Percentiles rank a stretch among this genome's conserved stretches.
Evolutionary conservation across 2,888 invertebrate species (phyloP).

Genomic region (Endotricha flammealis): DNA sequence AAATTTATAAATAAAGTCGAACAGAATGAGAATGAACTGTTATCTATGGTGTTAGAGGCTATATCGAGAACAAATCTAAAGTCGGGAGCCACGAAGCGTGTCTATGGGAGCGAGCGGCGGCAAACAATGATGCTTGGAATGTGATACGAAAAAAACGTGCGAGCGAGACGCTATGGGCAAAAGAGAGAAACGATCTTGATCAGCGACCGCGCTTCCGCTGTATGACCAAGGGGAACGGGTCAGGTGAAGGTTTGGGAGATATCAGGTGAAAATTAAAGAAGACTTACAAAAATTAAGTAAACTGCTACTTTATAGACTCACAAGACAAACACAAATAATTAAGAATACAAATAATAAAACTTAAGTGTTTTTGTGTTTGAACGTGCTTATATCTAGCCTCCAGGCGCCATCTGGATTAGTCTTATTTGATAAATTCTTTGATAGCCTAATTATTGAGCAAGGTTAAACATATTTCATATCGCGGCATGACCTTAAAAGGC

Average conservation of each 20-base stretch:
- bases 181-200: slow-evolving; percentile 27
- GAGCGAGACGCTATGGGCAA: slow-evolving; percentile 32
- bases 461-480: too few relatives aligned
- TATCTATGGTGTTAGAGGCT: slow-evolving; percentile 28
- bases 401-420: too few relatives aligned
- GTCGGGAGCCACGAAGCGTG: slow-evolving; percentile 39
- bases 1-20: neutral
- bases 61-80: slow-evolving; percentile 21
- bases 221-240: slow-evolving; percentile 13
- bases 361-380: too few relatives aligned
- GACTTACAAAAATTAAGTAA: slow-evolving; percentile 19
- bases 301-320: too few relatives aligned
- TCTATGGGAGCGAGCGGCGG: slow-evolving; percentile 51
- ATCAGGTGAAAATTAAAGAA: slow-evolving; percentile 24
- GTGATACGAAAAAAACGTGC: slow-evolving; percentile 49
- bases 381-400: too few relatives aligned
- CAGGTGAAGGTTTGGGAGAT: slow-evolving; percentile 21
- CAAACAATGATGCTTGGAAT: slow-evolving; percentile 66
- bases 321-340: too few relatives aligned
- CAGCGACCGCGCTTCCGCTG: slow-evolving; percentile 46
- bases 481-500: too few relatives aligned
- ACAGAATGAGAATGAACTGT: slow-evolving; percentile 5
- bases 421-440: too few relatives aligned
- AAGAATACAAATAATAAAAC: too few relatives aligned
- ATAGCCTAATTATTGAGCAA: too few relatives aligned